phyloP scores from a whole-genome alignment of 2,797 vertebrate genomes.

The Gadopsis bispinosus region DNA sequence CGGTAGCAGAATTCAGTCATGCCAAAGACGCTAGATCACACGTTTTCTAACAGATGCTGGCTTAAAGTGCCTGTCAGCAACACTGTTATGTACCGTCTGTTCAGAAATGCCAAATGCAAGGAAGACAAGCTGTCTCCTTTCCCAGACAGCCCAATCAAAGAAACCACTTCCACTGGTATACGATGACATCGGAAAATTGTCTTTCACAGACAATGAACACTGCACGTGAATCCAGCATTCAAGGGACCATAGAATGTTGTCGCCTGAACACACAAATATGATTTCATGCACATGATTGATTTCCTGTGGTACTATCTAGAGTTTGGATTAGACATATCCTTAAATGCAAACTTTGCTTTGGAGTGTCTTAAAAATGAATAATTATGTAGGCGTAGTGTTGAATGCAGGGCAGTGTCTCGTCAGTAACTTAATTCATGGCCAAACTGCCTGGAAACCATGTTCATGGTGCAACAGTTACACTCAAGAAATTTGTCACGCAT shows the following conservation, averaged over 20 bases:
- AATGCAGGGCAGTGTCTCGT: conserved; percentile 44
- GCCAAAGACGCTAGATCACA: conserved; percentile 72
- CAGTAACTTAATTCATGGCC: conserved; percentile 55
- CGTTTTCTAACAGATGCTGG: conserved; percentile 80
- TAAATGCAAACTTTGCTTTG: conserved; percentile 58
- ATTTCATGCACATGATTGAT: conserved; percentile 59
- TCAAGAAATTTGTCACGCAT: conserved; percentile 50
- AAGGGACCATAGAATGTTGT: conserved; percentile 33
- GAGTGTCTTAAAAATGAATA: conserved; percentile 50
- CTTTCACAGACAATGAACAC: conserved; percentile 63
- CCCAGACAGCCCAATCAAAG: conserved; percentile 77
- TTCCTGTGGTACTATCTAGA: conserved; percentile 45
- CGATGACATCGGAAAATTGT: conserved; percentile 71
- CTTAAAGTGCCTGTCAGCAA: conserved; percentile 77
- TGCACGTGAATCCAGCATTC: conserved; percentile 53
- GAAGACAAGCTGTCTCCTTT: conserved; percentile 75
- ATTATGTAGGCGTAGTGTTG: conserved; percentile 54
- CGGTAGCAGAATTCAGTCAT: conserved; percentile 74
- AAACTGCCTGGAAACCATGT: conserved; percentile 49
- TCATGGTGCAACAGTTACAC: conserved; percentile 39
- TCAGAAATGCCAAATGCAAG: conserved; percentile 75
- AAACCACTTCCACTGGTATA: conserved; percentile 63
- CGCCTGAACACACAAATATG: conserved; percentile 48
- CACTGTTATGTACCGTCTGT: conserved; percentile 76
- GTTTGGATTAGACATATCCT: conserved; percentile 42